Evolutionary conservation across 2,113 vertebrate genomes (phyloP).

Genomic region (Pangasianodon gigas): DNA sequence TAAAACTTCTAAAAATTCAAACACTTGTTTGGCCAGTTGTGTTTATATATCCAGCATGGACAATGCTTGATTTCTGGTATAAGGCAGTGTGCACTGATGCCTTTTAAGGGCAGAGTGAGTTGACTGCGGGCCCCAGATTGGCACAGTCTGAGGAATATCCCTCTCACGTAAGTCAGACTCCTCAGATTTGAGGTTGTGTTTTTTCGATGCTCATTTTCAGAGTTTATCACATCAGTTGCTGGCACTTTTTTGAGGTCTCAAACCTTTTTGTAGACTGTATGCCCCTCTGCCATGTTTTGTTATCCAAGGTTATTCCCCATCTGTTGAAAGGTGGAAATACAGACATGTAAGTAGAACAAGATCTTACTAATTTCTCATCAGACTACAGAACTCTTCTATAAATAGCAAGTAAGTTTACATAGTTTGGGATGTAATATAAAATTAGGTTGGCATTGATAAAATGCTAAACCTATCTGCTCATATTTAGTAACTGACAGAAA

Average conservation of each 20-base stretch:
- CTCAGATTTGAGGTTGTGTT: constrained; percentile 64
- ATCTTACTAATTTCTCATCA: constrained; percentile 6
- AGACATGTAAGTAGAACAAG: constrained; percentile 60
- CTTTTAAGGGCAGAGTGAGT: constrained; percentile 64
- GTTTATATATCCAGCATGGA: constrained; percentile 15
- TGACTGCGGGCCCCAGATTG: constrained; percentile 58
- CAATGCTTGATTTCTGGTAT: constrained; percentile 24
- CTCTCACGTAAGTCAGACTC: constrained; percentile 54
- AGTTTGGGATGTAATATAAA: not conserved
- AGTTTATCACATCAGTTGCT: constrained; percentile 33
- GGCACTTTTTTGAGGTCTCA: constrained; percentile 61
- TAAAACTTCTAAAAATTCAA: constrained; percentile 14
- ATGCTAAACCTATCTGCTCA: not conserved
- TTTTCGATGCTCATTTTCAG: constrained; percentile 41
- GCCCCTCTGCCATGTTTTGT: constrained; percentile 59
- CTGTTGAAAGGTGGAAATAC: constrained; percentile 71
- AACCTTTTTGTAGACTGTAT: constrained; percentile 57
- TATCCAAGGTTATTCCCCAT: constrained; percentile 81
- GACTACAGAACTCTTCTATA: not conserved
- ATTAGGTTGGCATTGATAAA: not conserved
- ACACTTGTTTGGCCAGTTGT: constrained; percentile 36
- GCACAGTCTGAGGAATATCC: constrained; percentile 67
- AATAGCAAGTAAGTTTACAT: not conserved
- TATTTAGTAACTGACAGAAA: not conserved
- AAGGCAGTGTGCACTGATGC: constrained; percentile 41